These are phyloP conservation scores for Mellivora capensis DNA, from an alignment of 2,113 vertebrate species.

Conservation along the genomic window DNA sequence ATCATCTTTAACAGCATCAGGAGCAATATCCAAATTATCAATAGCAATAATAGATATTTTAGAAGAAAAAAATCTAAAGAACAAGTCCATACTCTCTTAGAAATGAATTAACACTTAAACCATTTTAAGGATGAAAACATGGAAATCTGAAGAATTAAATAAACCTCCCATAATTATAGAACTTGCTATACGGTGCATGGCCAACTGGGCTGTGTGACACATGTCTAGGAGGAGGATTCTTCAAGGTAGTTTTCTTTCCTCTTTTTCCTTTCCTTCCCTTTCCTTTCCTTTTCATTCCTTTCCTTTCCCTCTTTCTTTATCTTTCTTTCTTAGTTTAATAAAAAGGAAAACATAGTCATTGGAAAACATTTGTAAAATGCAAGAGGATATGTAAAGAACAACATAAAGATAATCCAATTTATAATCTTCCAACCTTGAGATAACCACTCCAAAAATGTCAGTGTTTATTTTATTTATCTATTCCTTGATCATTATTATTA, in stretches of 20 bases:
- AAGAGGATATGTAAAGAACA: background rate
- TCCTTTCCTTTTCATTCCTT: background rate
- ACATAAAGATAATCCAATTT: background rate
- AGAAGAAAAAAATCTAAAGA: background rate
- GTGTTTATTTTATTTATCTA: background rate
- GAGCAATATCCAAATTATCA: background rate
- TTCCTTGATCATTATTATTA: background rate
- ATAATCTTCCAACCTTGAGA: background rate
- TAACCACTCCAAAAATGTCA: background rate
- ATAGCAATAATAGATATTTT: background rate
- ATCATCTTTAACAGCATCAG: background rate
- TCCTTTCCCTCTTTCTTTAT: accelerated
- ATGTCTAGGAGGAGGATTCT: background rate
- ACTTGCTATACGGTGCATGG: background rate
- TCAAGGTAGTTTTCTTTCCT: background rate
- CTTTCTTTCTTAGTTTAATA: background rate
- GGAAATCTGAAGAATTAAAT: background rate
- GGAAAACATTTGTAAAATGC: background rate
- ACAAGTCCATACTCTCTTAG: background rate
- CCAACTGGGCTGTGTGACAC: background rate
- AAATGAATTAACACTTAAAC: background rate
- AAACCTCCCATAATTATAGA: background rate
- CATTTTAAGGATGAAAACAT: background rate
- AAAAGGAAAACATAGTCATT: background rate
- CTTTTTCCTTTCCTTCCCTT: background rate